Percentiles rank a stretch among this genome's conserved stretches.
phyloP scores from a whole-genome alignment of 2,797 vertebrate species.

The Thamnophis elegans region DNA sequence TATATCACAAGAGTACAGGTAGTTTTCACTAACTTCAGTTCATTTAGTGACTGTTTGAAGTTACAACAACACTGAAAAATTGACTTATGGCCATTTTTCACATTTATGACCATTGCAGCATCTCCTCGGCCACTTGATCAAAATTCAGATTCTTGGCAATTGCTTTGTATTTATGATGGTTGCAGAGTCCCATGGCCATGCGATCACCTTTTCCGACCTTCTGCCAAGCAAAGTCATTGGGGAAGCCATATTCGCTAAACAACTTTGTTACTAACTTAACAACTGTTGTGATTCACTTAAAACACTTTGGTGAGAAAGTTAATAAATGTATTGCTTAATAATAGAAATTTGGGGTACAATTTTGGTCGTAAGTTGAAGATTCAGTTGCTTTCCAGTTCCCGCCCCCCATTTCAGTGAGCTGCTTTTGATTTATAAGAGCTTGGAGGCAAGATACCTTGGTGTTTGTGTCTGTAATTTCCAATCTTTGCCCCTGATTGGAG shows the following conservation, averaged over 20 bases:
- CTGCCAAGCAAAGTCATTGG: no score
- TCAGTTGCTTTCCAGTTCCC: neutral
- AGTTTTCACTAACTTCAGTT: no score
- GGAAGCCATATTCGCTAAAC: neutral
- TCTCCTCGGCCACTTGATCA: no score
- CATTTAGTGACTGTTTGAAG: no score
- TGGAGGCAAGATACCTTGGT: neutral
- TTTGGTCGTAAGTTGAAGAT: neutral
- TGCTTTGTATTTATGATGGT: neutral
- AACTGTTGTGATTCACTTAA: neutral
- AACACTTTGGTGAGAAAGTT: neutral
- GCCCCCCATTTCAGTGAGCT: neutral
- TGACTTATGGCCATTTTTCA: no score
- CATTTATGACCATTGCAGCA: no score
- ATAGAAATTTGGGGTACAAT: neutral
- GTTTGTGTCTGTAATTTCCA: neutral
- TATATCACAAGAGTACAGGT: neutral
- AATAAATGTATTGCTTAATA: neutral
- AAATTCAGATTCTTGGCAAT: neutral
- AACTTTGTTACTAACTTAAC: neutral
- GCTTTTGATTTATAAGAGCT: neutral
- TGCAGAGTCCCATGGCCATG: no score
- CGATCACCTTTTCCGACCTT: no score
- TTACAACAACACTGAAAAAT: no score
- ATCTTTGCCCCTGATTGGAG: neutral